Conservation (phyloP, 2,888 invertebrate species). For the Caenorhabditis zanzibari region DNA sequence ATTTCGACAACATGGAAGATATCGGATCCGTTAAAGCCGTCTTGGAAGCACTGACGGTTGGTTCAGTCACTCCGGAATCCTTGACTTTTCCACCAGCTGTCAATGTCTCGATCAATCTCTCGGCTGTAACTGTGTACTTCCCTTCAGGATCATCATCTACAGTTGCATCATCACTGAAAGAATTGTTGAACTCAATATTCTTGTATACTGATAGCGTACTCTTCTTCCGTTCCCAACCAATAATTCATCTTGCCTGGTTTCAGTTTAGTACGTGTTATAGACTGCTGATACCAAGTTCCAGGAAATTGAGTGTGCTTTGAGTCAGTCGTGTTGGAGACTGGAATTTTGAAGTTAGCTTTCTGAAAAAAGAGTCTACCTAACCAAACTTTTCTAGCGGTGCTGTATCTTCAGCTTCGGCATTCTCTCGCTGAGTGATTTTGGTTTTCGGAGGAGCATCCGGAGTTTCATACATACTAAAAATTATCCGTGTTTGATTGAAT, state of each 20-base stretch:
- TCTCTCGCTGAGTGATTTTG: not conserved
- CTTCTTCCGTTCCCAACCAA: slow-evolving; percentile 28
- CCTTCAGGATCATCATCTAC: slow-evolving; percentile 55
- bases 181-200: not conserved
- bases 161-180: slow-evolving; percentile 13
- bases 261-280: slow-evolving; percentile 39
- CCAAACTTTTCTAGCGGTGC: not conserved
- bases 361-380: not conserved
- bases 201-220: not conserved
- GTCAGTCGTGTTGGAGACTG: slow-evolving; percentile 45
- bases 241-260: slow-evolving; percentile 12
- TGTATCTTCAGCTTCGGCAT: not conserved
- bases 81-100: slow-evolving; percentile 20
- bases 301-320: slow-evolving; percentile 1
- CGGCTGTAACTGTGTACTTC: slow-evolving; percentile 51
- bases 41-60: slow-evolving; percentile 2
- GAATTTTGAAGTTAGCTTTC: not conserved
- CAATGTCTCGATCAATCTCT: slow-evolving; percentile 32
- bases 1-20: not conserved
- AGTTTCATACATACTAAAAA: not conserved
- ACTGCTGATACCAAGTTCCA: slow-evolving; percentile 21
- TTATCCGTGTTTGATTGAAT: no score
- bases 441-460: not conserved
- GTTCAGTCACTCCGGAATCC: slow-evolving; percentile 38
- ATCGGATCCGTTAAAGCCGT: slow-evolving; percentile 3